Percentiles rank a stretch among this genome's conserved stretches.
phyloP scores from a whole-genome alignment of 1,140 invertebrate species.

The Zaprionus tsacasi region DNA sequence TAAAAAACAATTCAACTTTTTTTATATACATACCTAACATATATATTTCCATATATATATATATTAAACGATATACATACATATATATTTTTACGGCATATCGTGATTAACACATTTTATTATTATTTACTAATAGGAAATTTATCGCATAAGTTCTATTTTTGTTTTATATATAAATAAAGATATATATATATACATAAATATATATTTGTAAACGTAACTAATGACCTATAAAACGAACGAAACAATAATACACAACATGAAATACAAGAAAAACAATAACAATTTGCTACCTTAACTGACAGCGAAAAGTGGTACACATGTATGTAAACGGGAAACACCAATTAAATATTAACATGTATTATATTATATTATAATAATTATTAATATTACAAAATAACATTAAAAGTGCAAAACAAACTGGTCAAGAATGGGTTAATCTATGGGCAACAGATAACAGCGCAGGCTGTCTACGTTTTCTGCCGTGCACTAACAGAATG shows the following conservation, averaged over 20 bases:
- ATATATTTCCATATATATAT: conserved; percentile 15
- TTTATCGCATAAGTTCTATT: conserved; percentile 60
- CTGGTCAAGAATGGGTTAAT: not conserved
- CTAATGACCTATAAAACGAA: conserved; percentile 34
- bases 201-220: conserved; percentile 12
- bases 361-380: conserved; percentile 67
- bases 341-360: conserved; percentile 68
- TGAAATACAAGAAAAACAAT: conserved; percentile 4
- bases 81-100: conserved; percentile 51
- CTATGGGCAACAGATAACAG: not conserved
- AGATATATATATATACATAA: conserved; percentile 1
- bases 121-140: conserved; percentile 81
- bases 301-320: not conserved
- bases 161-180: conserved; percentile 36
- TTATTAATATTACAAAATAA: conserved; percentile 37
- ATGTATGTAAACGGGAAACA: conserved; percentile 32
- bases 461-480: not conserved
- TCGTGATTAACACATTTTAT: conserved; percentile 74
- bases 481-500: not conserved
- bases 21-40: conserved; percentile 13
- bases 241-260: conserved; percentile 12
- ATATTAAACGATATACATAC: conserved; percentile 20
- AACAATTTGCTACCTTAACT: not conserved
- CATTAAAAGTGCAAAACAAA: not conserved
- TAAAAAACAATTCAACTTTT: conserved; percentile 50